phyloP scores from a whole-genome alignment of 2,888 invertebrate species.

The Apantesis nais region DNA sequence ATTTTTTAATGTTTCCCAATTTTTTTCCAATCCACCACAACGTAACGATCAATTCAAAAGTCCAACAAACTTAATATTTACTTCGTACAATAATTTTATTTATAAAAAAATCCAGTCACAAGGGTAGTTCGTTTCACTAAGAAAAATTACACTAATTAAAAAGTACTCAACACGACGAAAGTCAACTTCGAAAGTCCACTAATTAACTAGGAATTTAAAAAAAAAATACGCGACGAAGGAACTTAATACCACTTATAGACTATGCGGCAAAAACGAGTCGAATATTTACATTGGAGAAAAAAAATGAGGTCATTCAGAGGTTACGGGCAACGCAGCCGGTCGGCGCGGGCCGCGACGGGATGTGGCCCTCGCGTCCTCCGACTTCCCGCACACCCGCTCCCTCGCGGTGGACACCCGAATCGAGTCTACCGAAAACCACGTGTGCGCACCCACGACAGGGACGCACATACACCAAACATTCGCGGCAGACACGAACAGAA shows the following conservation, averaged over 20 bases:
- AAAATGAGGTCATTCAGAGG: conserved; percentile 85
- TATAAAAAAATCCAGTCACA: conserved; percentile 55
- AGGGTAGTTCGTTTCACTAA: conserved; percentile 64
- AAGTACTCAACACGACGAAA: conserved; percentile 62
- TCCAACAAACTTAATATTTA: conserved; percentile 55
- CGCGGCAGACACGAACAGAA: conserved; percentile 57
- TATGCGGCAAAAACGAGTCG: conserved; percentile 83
- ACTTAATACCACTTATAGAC: conserved; percentile 84
- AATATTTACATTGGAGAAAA: conserved; percentile 85
- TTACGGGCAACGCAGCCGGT: conserved; percentile 84
- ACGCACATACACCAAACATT: conserved; percentile 50
- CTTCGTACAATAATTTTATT: conserved; percentile 47
- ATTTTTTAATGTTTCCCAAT: conserved; percentile 38
- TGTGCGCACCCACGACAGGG: conserved; percentile 76
- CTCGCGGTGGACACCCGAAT: conserved; percentile 51
- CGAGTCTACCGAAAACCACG: conserved; percentile 73
- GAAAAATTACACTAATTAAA: conserved; percentile 60
- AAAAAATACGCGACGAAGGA: conserved; percentile 73
- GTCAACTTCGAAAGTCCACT: conserved; percentile 64
- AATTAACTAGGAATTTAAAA: conserved; percentile 60
- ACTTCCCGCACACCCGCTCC: conserved; percentile 54
- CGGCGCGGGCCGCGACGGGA: conserved; percentile 83
- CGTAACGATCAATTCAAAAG: conserved; percentile 58
- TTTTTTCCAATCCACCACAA: conserved; percentile 55
- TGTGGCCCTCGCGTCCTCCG: conserved; percentile 68